phyloP scores from a whole-genome alignment of 2,888 invertebrate genomes.

The Microplitis manilae region DNA sequence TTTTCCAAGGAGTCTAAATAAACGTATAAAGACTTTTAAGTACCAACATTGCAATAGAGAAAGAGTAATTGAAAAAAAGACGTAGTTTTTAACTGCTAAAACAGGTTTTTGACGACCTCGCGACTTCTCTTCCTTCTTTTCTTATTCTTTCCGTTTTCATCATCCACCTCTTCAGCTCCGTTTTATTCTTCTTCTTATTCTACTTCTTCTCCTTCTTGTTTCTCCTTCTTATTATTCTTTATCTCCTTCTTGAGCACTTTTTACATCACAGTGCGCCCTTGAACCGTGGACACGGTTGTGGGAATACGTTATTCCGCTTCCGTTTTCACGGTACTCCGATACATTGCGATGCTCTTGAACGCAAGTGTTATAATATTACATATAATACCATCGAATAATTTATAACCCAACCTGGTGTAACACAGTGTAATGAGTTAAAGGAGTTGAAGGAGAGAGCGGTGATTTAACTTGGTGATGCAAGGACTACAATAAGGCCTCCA shows the following conservation, averaged over 20 bases:
- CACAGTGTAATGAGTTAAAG: neutral
- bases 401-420: neutral
- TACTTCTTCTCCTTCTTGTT: conserved; percentile 35
- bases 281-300: conserved; percentile 37
- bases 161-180: conserved; percentile 33
- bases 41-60: neutral
- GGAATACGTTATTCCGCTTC: conserved; percentile 42
- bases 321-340: conserved; percentile 27
- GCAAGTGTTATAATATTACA: neutral
- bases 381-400: neutral
- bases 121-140: conserved; percentile 41
- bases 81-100: conserved; percentile 41
- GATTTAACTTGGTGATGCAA: conserved; percentile 37
- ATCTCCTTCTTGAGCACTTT: conserved; percentile 16
- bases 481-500: conserved; percentile 27
- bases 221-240: neutral
- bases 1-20: conserved; percentile 5
- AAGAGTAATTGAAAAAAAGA: conserved; percentile 35
- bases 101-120: conserved; percentile 50
- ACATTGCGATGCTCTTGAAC: neutral
- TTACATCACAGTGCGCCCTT: conserved; percentile 40
- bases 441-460: conserved; percentile 9
- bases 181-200: conserved; percentile 24
- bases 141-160: conserved; percentile 20
- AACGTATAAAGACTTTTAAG: conserved; percentile 2